Base-by-base conservation (phyloP, 2,888 invertebrate genomes). In the Operophtera brumata region DNA sequence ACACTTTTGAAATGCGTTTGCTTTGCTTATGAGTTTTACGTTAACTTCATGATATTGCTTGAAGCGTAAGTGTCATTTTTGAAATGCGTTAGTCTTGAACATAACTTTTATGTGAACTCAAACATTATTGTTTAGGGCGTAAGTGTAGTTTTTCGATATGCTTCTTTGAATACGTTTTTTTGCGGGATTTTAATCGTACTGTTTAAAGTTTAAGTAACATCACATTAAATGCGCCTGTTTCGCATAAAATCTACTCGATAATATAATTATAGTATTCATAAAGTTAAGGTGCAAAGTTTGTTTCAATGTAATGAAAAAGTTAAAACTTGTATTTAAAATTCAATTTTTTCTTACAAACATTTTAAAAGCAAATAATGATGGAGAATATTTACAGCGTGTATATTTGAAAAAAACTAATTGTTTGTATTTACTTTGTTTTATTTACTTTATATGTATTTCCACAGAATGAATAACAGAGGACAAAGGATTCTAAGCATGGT, bases 381-480 rank as follows among this genome's bases (percentile, higher is more conserved):
- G 36, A 13, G 36, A 13, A 13, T 36, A 36, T 36, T 36, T 36
- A 36, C 36, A 36, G 36, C 36, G 36, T 12, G 12, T 36, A 36
- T 36, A 14, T 36, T 36, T 36, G 36, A 35, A 14, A 36, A 36
- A 36, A 36, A 36, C 36, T 6, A 36, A 36, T 36, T 36, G 36
- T 14, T 36, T 36, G 36, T 36, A 36, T 36, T 36, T 8, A 36
- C 34, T 34, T 36, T 36, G 13, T 36, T 36, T 36, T 14, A 36
- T 36, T 13, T 36, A 14, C 36, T 42, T 42, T 42, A 42, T 42
- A 12, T 26, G 30, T 42, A 42, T 42, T 26, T 28, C 28, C 13
- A 44, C 44, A 44, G 34, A 28, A 44, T 44, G 44, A 30, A 44
- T 13, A 44, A 34, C 44, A 44, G 44, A 34, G 44, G 11, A 44